A percentile compares a stretch with the other conserved stretches of the same genome.
Conservation (phyloP, 1,140 invertebrate genomes). For the Drosophila mayri region DNA sequence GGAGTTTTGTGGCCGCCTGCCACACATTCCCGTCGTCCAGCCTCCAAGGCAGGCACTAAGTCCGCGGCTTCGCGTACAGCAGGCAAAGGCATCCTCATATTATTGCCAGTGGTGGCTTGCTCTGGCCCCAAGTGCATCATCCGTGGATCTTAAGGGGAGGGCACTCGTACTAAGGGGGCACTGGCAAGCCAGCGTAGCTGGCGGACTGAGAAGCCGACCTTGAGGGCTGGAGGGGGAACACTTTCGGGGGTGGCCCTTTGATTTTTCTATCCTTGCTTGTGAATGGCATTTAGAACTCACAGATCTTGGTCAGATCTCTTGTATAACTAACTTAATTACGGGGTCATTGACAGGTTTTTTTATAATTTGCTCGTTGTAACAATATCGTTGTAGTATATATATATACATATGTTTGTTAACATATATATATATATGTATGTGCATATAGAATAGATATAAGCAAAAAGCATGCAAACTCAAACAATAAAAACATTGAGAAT, state of each 20-base stretch:
- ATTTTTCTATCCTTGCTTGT: conserved; percentile 22
- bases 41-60: conserved; percentile 46
- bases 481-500: conserved; percentile 49
- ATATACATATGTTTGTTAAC: background rate
- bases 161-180: conserved; percentile 1
- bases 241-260: background rate
- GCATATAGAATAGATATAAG: conserved; percentile 45
- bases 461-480: conserved; percentile 65
- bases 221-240: conserved; percentile 9
- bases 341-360: conserved; percentile 68
- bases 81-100: conserved; percentile 75
- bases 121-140: conserved; percentile 13
- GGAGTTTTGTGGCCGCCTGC: conserved; percentile 29
- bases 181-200: conserved; percentile 25
- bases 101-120: conserved; percentile 47
- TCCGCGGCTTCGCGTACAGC: conserved; percentile 28
- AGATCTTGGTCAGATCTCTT: conserved; percentile 26
- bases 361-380: conserved; percentile 67
- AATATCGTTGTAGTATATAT: conserved; percentile 50
- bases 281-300: conserved; percentile 48
- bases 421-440: conserved; percentile 43
- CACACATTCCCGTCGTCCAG: conserved; percentile 17
- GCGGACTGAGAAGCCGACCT: conserved; percentile 17
- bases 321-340: conserved; percentile 48
- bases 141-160: background rate